These are phyloP conservation scores for Stenichneumon culpator DNA, from an alignment of 2,888 invertebrate genomes.

Conservation along the genomic window DNA sequence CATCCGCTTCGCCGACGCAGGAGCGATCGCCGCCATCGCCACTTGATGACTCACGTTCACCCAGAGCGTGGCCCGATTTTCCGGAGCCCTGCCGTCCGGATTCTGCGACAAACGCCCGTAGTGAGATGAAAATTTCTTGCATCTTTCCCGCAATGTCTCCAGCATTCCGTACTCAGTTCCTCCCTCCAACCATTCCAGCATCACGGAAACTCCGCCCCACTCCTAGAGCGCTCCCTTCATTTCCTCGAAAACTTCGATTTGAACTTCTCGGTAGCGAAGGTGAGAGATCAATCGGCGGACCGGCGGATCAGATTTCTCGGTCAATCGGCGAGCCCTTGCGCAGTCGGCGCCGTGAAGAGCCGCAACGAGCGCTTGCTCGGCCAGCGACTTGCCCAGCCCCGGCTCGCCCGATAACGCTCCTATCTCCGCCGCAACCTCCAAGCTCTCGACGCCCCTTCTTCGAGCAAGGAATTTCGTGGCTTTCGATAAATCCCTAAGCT, in stretches of 20 bases:
- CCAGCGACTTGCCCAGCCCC: conserved; percentile 73
- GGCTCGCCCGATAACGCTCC: conserved; percentile 83
- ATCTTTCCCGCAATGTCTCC: conserved; percentile 69
- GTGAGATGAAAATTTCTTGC: conserved; percentile 63
- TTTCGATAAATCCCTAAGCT: conserved; percentile 87
- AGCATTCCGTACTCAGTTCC: conserved; percentile 71
- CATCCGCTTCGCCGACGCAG: conserved; percentile 69
- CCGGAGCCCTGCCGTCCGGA: conserved; percentile 26
- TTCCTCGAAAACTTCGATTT: conserved; percentile 73
- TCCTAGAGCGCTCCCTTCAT: conserved; percentile 67
- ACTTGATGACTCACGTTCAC: conserved; percentile 76
- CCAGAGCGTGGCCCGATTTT: conserved; percentile 70
- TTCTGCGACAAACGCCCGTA: conserved; percentile 71
- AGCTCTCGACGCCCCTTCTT: conserved; percentile 86
- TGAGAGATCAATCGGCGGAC: too few species aligned
- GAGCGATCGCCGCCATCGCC: conserved; percentile 75
- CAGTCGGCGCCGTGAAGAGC: conserved; percentile 73
- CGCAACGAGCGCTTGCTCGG: conserved; percentile 76
- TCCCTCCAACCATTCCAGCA: conserved; percentile 75
- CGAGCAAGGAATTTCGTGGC: conserved; percentile 88
- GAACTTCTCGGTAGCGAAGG: conserved; percentile 74
- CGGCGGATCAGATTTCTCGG: too few species aligned
- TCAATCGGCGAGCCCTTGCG: conserved; percentile 70
- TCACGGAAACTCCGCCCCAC: conserved; percentile 53
- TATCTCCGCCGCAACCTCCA: conserved; percentile 88